Conservation (phyloP, 2,113 vertebrate species). For the Tupaia chinensis region DNA sequence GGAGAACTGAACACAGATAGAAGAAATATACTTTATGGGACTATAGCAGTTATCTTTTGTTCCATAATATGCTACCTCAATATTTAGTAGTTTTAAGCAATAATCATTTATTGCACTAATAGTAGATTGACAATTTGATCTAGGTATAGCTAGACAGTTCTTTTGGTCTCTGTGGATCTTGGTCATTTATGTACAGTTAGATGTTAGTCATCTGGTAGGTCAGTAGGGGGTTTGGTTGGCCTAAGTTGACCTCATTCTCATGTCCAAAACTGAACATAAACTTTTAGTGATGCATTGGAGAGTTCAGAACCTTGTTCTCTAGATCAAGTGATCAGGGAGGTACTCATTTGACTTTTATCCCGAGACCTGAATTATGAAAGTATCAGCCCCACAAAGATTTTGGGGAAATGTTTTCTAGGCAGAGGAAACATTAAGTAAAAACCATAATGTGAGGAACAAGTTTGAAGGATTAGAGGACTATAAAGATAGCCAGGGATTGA, state of each 20-base stretch:
- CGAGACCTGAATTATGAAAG: not conserved
- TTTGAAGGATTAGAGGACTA: not conserved
- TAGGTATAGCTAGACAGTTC: not conserved
- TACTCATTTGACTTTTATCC: not conserved
- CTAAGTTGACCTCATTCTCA: not conserved
- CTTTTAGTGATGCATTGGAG: not conserved
- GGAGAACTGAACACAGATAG: not conserved
- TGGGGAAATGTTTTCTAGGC: not conserved
- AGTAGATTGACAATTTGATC: not conserved
- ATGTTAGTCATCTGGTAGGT: not conserved
- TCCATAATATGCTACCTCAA: not conserved
- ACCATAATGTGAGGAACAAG: not conserved
- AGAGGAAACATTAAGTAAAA: not conserved
- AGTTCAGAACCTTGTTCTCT: not conserved
- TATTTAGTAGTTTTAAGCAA: constrained; percentile 37
- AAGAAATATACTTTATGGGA: constrained; percentile 1
- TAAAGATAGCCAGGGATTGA: not conserved
- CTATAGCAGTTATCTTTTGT: not conserved
- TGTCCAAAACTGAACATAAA: not conserved
- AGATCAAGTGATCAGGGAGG: not conserved
- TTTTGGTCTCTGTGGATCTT: constrained; percentile 13
- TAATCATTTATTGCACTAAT: not conserved
- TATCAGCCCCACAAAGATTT: not conserved
- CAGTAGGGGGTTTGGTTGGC: not conserved
- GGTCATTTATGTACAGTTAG: not conserved